These are phyloP conservation scores for Empis livida DNA, from an alignment of 2,888 invertebrate species.

Conservation along the genomic window DNA sequence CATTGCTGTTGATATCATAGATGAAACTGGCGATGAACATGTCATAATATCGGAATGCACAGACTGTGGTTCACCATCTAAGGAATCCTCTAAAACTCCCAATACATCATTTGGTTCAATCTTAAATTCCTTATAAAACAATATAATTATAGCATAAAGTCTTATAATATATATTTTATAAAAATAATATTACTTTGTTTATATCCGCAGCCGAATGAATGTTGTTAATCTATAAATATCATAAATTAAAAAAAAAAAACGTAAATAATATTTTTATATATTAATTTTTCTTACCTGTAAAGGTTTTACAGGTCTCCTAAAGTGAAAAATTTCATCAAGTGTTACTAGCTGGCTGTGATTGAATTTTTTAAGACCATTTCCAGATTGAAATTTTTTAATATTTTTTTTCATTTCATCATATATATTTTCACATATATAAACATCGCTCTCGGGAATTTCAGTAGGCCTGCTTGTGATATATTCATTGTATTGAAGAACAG, in stretches of 20 bases:
- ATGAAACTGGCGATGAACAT: constrained; percentile 39
- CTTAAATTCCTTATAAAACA: constrained; percentile 26
- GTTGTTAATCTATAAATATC: background rate
- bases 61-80: constrained; percentile 67
- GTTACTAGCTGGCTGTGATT: constrained; percentile 69
- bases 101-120: constrained; percentile 21
- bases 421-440: constrained; percentile 83
- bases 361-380: constrained; percentile 64
- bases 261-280: background rate
- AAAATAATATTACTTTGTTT: background rate
- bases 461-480: constrained; percentile 85
- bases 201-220: background rate
- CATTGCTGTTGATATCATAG: constrained; percentile 34
- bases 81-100: constrained; percentile 58
- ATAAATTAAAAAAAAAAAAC: background rate
- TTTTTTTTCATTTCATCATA: constrained; percentile 80
- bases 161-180: constrained; percentile 1
- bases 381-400: constrained; percentile 51
- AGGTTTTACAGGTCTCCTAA: constrained; percentile 55
- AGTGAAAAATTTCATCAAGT: constrained; percentile 85
- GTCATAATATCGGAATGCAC: constrained; percentile 68
- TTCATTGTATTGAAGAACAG: constrained; percentile 80
- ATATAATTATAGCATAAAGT: too few relatives aligned
- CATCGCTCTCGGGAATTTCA: constrained; percentile 83
- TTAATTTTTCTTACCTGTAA: constrained; percentile 19